Conservation (phyloP, 1,140 invertebrate species). For the Ruditapes philippinarum region DNA sequence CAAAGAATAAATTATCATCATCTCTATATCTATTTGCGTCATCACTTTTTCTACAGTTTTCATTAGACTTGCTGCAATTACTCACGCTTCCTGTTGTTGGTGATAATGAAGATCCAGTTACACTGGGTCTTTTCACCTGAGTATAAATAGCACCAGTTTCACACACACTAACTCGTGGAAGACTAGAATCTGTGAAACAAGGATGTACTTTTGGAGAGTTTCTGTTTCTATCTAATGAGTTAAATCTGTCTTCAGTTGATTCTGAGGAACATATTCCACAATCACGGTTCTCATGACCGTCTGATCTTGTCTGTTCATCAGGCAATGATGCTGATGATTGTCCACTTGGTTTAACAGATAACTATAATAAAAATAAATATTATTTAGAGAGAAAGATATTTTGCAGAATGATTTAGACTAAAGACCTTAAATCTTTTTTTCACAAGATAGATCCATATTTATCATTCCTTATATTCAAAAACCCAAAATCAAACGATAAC, state of each 20-base stretch:
- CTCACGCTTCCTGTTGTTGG: not conserved
- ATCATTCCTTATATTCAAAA: too few species aligned
- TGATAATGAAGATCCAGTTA: constrained; percentile 9
- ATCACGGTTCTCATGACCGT: not conserved
- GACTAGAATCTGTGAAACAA: constrained; percentile 34
- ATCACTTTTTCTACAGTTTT: not conserved
- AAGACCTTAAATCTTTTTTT: too few species aligned
- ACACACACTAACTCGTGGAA: constrained; percentile 48
- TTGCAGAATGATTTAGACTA: too few species aligned
- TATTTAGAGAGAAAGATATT: not conserved
- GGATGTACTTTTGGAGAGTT: not conserved
- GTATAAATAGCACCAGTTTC: constrained; percentile 60
- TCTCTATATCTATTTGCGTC: not conserved
- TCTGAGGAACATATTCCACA: constrained; percentile 57
- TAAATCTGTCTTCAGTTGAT: constrained; percentile 43
- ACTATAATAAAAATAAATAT: not conserved
- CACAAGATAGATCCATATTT: too few species aligned
- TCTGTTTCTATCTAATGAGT: constrained; percentile 23
- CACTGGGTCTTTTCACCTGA: constrained; percentile 32
- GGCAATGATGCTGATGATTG: not conserved
- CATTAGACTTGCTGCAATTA: not conserved
- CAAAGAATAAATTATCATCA: constrained; percentile 31
- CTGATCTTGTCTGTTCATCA: not conserved
- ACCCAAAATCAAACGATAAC: too few species aligned
- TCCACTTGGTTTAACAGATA: not conserved